These are phyloP conservation scores for Nomada flava DNA, from an alignment of 2,888 invertebrate genomes.

Conservation along the genomic window DNA sequence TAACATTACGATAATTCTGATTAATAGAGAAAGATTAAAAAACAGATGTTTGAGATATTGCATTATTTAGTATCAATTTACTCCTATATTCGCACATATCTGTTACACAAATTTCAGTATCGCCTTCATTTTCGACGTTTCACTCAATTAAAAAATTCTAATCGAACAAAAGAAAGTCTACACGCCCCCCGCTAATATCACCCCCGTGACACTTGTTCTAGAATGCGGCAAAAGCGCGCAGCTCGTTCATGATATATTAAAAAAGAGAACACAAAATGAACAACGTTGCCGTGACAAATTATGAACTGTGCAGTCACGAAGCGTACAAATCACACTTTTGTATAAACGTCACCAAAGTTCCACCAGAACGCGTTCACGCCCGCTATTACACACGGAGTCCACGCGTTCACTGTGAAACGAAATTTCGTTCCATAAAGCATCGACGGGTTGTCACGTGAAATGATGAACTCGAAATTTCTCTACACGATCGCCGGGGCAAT, in stretches of 20 bases:
- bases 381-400: background rate
- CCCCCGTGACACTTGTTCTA: background rate
- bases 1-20: too few species aligned
- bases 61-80: too few species aligned
- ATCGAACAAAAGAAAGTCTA: too few species aligned
- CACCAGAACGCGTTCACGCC: background rate
- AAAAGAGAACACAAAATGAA: background rate
- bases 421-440: background rate
- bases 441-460: background rate
- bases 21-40: too few species aligned
- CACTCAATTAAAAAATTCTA: too few species aligned
- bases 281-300: background rate
- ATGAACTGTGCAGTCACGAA: background rate
- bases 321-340: conserved; percentile 1
- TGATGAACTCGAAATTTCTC: background rate
- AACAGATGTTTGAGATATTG: too few species aligned
- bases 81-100: too few species aligned
- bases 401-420: conserved; percentile 5
- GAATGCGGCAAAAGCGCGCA: background rate
- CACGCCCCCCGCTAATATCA: too few species aligned
- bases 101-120: too few species aligned
- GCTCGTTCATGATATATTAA: background rate
- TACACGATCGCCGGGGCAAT: background rate
- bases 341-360: conserved; percentile 2
- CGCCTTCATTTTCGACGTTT: too few species aligned